phyloP scores from a whole-genome alignment of 2,797 vertebrate genomes.

The Myripristis jacobus region DNA sequence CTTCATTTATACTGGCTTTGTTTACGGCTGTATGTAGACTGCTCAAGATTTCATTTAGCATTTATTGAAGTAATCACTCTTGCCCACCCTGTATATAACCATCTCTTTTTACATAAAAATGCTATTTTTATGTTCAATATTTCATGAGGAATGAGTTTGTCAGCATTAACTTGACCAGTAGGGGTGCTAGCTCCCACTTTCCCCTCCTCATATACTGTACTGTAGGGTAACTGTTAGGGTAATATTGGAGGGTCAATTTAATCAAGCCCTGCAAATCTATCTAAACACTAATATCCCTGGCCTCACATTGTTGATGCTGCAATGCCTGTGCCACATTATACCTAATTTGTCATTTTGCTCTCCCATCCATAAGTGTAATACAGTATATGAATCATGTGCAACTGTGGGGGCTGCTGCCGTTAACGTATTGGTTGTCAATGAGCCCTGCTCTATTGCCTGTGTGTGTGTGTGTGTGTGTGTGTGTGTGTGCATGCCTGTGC shows the following conservation, averaged over 20 bases:
- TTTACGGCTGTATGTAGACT: background rate
- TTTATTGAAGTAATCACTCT: background rate
- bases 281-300: conserved; percentile 25
- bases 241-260: conserved; percentile 40
- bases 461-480: conserved; percentile 6
- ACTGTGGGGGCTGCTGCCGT: conserved; percentile 24
- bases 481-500: too few species aligned
- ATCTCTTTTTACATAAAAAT: background rate
- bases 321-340: conserved; percentile 7
- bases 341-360: conserved; percentile 32
- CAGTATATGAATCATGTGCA: conserved; percentile 57
- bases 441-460: background rate
- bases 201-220: background rate
- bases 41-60: too few species aligned
- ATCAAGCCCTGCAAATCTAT: conserved; percentile 46
- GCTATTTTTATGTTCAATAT: background rate
- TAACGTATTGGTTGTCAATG: conserved; percentile 43
- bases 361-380: conserved; percentile 40
- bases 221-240: conserved; percentile 41
- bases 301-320: conserved; percentile 23
- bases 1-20: background rate
- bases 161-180: background rate
- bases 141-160: too few species aligned
- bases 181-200: background rate
- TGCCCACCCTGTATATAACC: background rate